Conservation (phyloP, 2,113 vertebrate genomes). For the Saiga tatarica region DNA sequence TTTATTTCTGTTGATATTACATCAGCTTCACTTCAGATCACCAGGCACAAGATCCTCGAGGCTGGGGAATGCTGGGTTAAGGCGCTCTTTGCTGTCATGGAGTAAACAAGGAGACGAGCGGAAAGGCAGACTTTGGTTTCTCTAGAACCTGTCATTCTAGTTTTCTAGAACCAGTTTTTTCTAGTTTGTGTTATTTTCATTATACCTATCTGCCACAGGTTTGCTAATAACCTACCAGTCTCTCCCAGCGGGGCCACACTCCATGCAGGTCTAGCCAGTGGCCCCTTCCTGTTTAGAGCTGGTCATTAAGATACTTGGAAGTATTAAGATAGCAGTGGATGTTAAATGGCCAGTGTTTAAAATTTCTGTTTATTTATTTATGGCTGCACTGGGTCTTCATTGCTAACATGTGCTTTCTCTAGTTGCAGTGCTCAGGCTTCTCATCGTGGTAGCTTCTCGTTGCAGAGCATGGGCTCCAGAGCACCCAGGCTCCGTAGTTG, state of each 20-base stretch:
- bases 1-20: background rate
- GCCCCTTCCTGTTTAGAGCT: too few species aligned
- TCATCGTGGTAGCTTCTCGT: background rate
- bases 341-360: background rate
- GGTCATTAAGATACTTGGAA: too few species aligned
- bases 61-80: background rate
- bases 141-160: background rate
- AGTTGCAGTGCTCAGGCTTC: background rate
- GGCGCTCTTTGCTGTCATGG: background rate
- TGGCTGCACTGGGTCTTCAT: background rate
- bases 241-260: accelerated
- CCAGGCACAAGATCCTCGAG: background rate
- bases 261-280: background rate
- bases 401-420: background rate
- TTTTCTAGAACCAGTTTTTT: background rate
- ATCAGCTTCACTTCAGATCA: background rate
- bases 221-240: background rate
- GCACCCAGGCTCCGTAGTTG: background rate
- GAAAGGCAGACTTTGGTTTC: background rate
- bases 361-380: background rate
- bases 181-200: background rate
- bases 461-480: background rate
- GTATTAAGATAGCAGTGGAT: too few species aligned
- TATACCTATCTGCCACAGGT: background rate
- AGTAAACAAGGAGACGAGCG: background rate